Evolutionary conservation across 2,797 vertebrate species (phyloP), one percentile per base, ranked within the genome.

Genomic region (Limosa lapponica): DNA sequence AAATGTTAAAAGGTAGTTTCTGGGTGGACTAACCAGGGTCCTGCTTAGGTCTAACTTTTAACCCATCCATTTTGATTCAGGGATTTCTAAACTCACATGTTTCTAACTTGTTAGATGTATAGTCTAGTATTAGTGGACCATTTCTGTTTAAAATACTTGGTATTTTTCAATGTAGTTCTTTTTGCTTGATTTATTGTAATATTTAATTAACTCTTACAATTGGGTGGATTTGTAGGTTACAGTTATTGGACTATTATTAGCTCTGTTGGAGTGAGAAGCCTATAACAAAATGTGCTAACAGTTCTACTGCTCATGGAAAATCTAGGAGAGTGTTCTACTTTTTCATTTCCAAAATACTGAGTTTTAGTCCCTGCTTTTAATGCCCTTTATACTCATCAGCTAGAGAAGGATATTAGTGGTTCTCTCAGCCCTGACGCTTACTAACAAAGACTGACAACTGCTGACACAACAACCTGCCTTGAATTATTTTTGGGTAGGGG

Each of bases 361-460:
- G 41, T 39, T 87, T 95, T 95, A 79, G 52, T 74, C 39, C 80
- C 67, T 93, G n/a, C 36, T 89, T 94, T 90, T 94, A 84, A 69
- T 84, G 51, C 13, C 73, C 64, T 90, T 87, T 86, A 55, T 82
- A 73, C 36, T 84, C 32, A 72, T 94, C 85, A 90, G 44, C 80
- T 82, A 87, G 43, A 87, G 82, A 90, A 94, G 73, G 91, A 89
- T 83, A 89, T 84, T 86, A 91, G 80, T 84, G 17, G 84, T 77
- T 90, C 46, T 95, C 81, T 95, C 83, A 85, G 77, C 71, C 55
- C 64, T 82, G 83, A 84, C 0, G 8, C 44, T 94, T 93, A 51
- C 75, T 96, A 96, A 90, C 75, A 88, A 89, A 96, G 87, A 96
- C 71, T 88, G 92, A 87, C 87, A 93, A 93, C 80, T 92, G 87